Conservation (phyloP, 2,797 vertebrate species). For the Argya squamiceps region DNA sequence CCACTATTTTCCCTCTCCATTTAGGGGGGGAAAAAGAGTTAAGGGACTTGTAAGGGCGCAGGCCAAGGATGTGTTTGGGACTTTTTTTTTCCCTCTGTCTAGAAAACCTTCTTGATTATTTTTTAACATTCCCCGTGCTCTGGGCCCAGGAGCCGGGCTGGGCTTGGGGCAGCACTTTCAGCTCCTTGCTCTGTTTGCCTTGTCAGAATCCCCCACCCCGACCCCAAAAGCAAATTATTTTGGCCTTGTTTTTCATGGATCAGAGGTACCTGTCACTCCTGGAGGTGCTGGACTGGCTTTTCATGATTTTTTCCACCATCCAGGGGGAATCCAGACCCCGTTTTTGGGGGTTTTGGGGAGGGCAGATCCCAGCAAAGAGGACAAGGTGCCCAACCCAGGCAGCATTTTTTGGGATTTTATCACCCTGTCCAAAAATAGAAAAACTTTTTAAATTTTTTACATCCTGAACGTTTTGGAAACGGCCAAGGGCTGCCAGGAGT, state of each 20-base stretch:
- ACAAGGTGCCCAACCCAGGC: rapidly evolving
- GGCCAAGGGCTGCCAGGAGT: rapidly evolving
- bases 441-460: neutral
- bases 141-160: slow-evolving; percentile 3
- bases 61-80: slow-evolving; percentile 59
- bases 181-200: neutral
- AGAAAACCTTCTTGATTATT: slow-evolving; percentile 67
- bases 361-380: neutral
- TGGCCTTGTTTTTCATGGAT: neutral
- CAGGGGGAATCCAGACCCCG: slow-evolving; percentile 68
- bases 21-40: slow-evolving; percentile 5
- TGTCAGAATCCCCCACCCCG: neutral
- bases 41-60: slow-evolving; percentile 52
- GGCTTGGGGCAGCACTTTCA: neutral
- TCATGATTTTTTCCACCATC: slow-evolving; percentile 64
- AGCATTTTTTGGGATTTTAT: neutral
- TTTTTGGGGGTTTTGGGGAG: slow-evolving; percentile 63
- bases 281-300: neutral
- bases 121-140: slow-evolving; percentile 32
- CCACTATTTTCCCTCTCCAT: neutral
- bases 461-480: rapidly evolving
- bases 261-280: slow-evolving; percentile 73
- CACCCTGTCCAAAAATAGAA: neutral
- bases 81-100: slow-evolving; percentile 49
- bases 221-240: neutral